phyloP scores from a whole-genome alignment of 2,888 invertebrate species.

The Parelbella ahira region DNA sequence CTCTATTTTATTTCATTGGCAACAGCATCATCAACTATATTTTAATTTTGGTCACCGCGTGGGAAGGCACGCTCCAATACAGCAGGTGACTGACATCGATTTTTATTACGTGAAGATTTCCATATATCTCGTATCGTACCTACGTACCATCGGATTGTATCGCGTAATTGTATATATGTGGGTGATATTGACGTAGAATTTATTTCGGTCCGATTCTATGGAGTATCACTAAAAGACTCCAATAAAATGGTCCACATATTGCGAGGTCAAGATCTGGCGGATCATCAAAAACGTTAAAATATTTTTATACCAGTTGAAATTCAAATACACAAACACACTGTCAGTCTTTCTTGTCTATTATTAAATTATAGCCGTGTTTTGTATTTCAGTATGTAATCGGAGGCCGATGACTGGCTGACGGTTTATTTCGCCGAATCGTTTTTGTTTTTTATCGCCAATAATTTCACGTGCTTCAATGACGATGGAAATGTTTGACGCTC shows the following conservation, averaged over 20 bases:
- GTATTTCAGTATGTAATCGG: slow-evolving; percentile 23
- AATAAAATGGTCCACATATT: slow-evolving; percentile 31
- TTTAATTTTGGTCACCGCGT: slow-evolving; percentile 65
- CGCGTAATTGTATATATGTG: slow-evolving; percentile 41
- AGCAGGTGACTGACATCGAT: slow-evolving; percentile 67
- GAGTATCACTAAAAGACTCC: slow-evolving; percentile 31
- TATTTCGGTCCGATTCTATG: slow-evolving; percentile 31
- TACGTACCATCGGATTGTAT: slow-evolving; percentile 65
- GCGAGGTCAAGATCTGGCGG: slow-evolving; percentile 23
- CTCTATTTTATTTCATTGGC: slow-evolving; percentile 77
- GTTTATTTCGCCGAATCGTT: slow-evolving; percentile 24
- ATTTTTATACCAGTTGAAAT: slow-evolving; percentile 25
- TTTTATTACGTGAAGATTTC: slow-evolving; percentile 68
- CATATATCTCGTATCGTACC: slow-evolving; percentile 63
- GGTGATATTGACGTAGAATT: slow-evolving; percentile 41
- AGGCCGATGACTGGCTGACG: slow-evolving; percentile 17
- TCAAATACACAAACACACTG: slow-evolving; percentile 21
- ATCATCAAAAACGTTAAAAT: slow-evolving; percentile 24
- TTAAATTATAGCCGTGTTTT: slow-evolving; percentile 24
- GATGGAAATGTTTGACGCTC: slow-evolving; percentile 3
- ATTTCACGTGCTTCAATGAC: slow-evolving; percentile 8
- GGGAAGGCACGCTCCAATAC: slow-evolving; percentile 56
- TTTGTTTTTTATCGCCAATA: slow-evolving; percentile 21
- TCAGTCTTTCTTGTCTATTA: slow-evolving; percentile 27
- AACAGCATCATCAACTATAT: slow-evolving; percentile 65